Evolutionary conservation across 2,797 vertebrate genomes (phyloP), one percentile per base, ranked within the genome.

Genomic region (Carapus acus): DNA sequence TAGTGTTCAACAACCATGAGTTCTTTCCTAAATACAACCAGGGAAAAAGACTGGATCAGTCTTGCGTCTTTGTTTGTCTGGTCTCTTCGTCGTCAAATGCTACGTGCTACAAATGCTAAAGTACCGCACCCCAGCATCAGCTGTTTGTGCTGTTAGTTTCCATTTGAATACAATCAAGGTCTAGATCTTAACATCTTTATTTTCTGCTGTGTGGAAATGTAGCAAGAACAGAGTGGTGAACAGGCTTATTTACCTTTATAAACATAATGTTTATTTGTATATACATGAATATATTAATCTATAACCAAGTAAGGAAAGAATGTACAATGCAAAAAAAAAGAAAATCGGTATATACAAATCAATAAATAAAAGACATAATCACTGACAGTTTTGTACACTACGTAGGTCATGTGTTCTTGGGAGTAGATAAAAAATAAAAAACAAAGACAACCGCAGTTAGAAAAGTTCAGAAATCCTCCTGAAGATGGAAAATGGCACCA

Each of bases 201-300:
- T n/a, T n/a, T n/a, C n/a, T n/a, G n/a, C n/a, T n/a, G n/a, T n/a
- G n/a, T n/a, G n/a, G n/a, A 14, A 34, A 34, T 11, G 4, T 12
- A 13, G 40, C 34, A 41, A 39, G 16, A 60, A 43, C 17, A 43
- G 42, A 37, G 43, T 46, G 11, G 39, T 27, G 13, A 42, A 34
- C 8, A 47, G 20, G 14, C 22, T 1, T 49, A 6, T 56, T 65
- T 58, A 75, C 66, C 79, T 86, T 86, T 81, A 83, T 65, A 87
- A 87, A 87, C 71, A 23, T 83, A 79, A 85, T 85, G 85, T 88
- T 88, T 87, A 87, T 86, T 87, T 51, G 17, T 88, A 86, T 87
- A 76, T 85, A 87, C 83, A 85, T 83, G 75, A 83, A 83, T 88
- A 86, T 87, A 88, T 87, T 88, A 86, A 86, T 87, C 81, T 88